Base-by-base conservation (phyloP, 2,888 invertebrate genomes). In the Drosophila austrosaltans region DNA sequence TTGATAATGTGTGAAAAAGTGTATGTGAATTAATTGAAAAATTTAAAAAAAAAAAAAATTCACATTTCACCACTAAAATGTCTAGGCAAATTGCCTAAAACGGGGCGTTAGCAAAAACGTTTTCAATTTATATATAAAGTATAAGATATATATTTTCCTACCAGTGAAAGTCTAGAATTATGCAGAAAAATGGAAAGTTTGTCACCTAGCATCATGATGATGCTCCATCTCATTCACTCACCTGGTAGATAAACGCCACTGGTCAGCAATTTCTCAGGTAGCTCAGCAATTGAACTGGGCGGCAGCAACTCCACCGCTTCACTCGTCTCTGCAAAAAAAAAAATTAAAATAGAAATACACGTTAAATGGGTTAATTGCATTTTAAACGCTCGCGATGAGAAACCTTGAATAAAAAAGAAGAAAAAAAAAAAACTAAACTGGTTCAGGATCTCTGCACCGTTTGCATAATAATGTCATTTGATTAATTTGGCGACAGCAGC, bases 191-290 rank as follows among this genome's bases (percentile, higher is more conserved):
- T 87, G 84, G 87, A 87, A 83, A 87, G 81, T 83, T 81, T 76
- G 53, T 72, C 72, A 72, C 71, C 73, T 72, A 48, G 42, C 63
- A 66, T 57, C 28, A 64, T 60, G 63, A 54, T 28, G 30, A 20
- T 36, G 62, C 7, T 32, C 30, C 22, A 8, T 53, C 42, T 28
- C 40, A 56, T 63, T 57, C 53, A 83, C 93, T 93, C 93, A 95
- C 95, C 95, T 92, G 95, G 95, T 90, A 95, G 93, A 91, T 94
- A 94, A 87, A 95, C 94, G 82, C 95, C 95, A 75, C 95, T 95
- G 93, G 94, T 94, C 77, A 95, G 93, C 75, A 95, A 93, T 89
- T 94, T 94, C 91, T 95, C 95, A 70, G 95, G 94, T 82, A 95
- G 91, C 87, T 95, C 95, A 71, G 93, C 93, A 88, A 95, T 95